Evolutionary conservation across 2,888 invertebrate species (phyloP).

Genomic region (Taphrorychus bicolor): DNA sequence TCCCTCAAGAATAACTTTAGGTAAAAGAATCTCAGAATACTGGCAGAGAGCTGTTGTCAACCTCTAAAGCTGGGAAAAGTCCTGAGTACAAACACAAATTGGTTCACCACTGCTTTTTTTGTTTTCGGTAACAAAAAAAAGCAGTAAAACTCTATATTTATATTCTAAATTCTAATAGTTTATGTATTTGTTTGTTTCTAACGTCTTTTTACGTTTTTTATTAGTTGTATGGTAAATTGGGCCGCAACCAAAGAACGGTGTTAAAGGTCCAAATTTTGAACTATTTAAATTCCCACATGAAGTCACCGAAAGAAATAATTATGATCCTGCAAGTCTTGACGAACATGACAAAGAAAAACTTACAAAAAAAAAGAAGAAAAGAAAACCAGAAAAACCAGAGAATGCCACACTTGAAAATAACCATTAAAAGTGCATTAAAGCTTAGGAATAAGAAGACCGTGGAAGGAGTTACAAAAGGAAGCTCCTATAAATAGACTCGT

Average conservation of each 20-base stretch:
- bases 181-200: too few species aligned
- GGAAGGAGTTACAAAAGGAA: conserved; percentile 46
- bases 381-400: conserved; percentile 54
- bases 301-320: conserved; percentile 55
- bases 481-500: conserved; percentile 36
- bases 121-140: too few species aligned
- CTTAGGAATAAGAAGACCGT: conserved; percentile 49
- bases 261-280: conserved; percentile 58
- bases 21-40: too few species aligned
- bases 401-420: conserved; percentile 50
- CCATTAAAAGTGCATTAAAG: conserved; percentile 49
- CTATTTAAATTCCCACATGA: conserved; percentile 57
- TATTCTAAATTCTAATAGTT: too few species aligned
- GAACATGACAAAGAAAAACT: conserved; percentile 55
- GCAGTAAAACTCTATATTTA: too few species aligned
- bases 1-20: too few species aligned
- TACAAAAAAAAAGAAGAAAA: conserved; percentile 53
- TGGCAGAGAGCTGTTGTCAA: too few species aligned
- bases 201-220: too few species aligned
- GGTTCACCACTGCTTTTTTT: too few species aligned
- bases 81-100: too few species aligned
- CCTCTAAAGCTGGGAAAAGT: too few species aligned
- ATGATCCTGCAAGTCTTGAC: conserved; percentile 55
- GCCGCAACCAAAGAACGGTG: conserved; percentile 48
- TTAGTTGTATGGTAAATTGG: too few species aligned